Evolutionary conservation across 1,140 invertebrate genomes (phyloP), one percentile per base, ranked within the genome.

Genomic region (Lordiphosa mommai): DNA sequence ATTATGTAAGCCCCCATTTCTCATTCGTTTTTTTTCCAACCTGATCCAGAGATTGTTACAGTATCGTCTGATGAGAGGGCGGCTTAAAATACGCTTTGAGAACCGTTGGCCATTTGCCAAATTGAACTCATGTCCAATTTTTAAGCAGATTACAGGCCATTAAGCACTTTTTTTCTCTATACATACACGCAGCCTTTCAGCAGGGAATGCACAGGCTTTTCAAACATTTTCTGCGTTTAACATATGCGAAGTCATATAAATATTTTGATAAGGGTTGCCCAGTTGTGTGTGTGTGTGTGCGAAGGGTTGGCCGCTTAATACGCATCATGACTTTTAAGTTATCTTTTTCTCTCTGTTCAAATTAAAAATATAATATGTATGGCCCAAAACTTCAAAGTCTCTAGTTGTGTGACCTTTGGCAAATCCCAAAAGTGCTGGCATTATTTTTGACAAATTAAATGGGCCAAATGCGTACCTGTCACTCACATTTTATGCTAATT

Each of bases 91-190:
- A 29, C 44, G 33, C 53, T 57, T 33, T 20, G 37, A 38, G 52
- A 55, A 33, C 47, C 53, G 37, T 57, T 44, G 67, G 52, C 66
- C 71, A 84, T 82, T 82, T 82, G 66, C 77, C 56, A 82, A 82
- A 82, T 85, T 85, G 79, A 85, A 72, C 80, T 85, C 80, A 49
- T 85, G 79, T 73, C 79, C 79, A 86, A 84, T 51, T 85, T 85
- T 85, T 85, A 85, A 85, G 79, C 79, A 73, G 79, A 85, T 85
- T 85, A 85, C 79, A 79, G 73, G 53, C 79, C 79, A 85, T 85
- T 85, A 85, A 86, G 63, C 74, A 86, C 80, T 86, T 80, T 86
- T 79, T 85, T 85, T 85, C 79, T 77, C 70, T 47, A 57, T 77
- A 73, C 53, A 69, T 72, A 43, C 51, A 32, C 33, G 13, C 6